A percentile compares a stretch with the other conserved stretches of the same genome.
Conservation (phyloP, 2,888 invertebrate species). For the Euplagia quadripunctaria region DNA sequence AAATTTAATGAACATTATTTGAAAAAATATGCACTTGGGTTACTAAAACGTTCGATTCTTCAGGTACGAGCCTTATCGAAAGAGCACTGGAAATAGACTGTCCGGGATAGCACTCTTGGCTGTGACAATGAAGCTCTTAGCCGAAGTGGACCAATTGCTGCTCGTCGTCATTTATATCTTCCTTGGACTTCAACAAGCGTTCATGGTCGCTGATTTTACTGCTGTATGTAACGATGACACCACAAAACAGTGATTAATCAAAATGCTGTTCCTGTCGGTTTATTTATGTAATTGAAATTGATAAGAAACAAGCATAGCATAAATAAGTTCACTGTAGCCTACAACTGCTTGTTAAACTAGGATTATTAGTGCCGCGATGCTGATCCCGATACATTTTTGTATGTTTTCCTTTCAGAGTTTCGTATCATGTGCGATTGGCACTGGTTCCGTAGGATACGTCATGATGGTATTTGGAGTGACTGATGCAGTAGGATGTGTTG, state of each 20-base stretch:
- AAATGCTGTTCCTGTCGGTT: no score
- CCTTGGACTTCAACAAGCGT: constrained; percentile 90
- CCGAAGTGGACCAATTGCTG: constrained; percentile 88
- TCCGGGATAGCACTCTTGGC: constrained; percentile 79
- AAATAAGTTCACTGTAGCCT: no score
- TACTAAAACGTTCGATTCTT: neutral
- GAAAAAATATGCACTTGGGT: no score
- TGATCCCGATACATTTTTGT: no score
- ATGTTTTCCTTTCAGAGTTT: constrained; percentile 77
- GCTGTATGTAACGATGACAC: constrained; percentile 69
- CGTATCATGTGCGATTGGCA: constrained; percentile 87
- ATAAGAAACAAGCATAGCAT: no score
- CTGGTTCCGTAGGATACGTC: constrained; percentile 90
- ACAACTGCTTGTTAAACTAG: no score
- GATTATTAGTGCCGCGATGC: no score
- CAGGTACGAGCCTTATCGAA: constrained; percentile 79
- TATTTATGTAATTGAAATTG: no score
- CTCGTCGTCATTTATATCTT: constrained; percentile 90
- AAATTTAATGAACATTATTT: no score
- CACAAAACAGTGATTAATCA: no score
- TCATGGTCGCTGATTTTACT: constrained; percentile 88
- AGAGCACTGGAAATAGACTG: constrained; percentile 65
- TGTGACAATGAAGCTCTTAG: constrained; percentile 87
- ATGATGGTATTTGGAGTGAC: constrained; percentile 90
- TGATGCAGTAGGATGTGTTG: constrained; percentile 87